Evolutionary conservation across 2,113 vertebrate genomes (phyloP).

Genomic region (Clarias macrocephalus): DNA sequence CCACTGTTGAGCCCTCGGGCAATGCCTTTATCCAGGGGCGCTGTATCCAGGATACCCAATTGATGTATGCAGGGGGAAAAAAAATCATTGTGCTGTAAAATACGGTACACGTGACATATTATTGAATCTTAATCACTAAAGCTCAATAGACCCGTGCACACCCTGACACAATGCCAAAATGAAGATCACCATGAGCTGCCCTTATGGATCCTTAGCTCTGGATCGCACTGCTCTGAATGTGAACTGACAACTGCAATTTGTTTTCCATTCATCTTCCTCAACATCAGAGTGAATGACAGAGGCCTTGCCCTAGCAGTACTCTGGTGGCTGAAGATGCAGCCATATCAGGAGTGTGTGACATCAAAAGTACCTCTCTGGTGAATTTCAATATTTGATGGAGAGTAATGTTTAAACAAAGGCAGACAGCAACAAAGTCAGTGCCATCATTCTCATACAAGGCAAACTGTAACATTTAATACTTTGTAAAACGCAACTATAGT

Average conservation of each 20-base stretch:
- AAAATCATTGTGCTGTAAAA: no score
- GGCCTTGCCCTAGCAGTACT: not conserved
- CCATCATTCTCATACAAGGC: not conserved
- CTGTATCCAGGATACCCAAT: no score
- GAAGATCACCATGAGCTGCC: not conserved
- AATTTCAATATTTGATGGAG: not conserved
- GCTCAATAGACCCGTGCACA: not conserved
- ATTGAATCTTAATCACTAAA: no score
- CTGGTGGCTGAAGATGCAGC: not conserved
- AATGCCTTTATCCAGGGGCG: no score
- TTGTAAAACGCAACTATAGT: not conserved
- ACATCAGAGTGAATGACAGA: not conserved
- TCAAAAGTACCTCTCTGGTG: not conserved
- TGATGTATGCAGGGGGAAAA: no score
- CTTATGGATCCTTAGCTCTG: not conserved
- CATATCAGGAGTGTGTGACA: not conserved
- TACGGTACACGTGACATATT: no score
- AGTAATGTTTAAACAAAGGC: not conserved
- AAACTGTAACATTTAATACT: not conserved
- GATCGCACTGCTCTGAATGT: not conserved
- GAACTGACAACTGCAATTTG: not conserved
- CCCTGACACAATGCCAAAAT: not conserved
- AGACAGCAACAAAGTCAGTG: not conserved
- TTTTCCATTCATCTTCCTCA: constrained; percentile 1
- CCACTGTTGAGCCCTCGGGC: no score